A percentile compares a stretch with the other conserved stretches of the same genome.
phyloP scores from a whole-genome alignment of 2,888 invertebrate species.

The Acrocyrtus sp. region DNA sequence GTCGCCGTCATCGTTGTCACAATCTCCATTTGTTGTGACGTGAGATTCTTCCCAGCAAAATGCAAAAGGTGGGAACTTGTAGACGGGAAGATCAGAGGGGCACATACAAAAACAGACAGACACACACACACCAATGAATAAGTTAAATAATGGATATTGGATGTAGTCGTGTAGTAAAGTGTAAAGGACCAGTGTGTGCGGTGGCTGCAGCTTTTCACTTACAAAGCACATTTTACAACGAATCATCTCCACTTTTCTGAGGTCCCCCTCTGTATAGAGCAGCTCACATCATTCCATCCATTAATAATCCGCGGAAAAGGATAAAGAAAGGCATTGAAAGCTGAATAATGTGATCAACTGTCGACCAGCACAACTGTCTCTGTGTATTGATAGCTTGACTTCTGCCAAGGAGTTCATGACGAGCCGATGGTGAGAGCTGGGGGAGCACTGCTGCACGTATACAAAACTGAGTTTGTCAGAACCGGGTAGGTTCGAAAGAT shows the following conservation, averaged over 20 bases:
- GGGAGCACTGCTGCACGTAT: too few species aligned
- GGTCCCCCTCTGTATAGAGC: too few species aligned
- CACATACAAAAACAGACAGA: conserved; percentile 6
- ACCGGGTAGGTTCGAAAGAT: too few species aligned
- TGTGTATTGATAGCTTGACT: conserved; percentile 5
- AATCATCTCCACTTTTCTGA: too few species aligned
- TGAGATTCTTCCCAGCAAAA: conserved; percentile 7
- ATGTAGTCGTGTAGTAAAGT: conserved; percentile 6
- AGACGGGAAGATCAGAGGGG: not conserved
- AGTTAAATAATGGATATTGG: conserved; percentile 35
- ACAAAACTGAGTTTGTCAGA: too few species aligned
- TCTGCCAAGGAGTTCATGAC: too few species aligned
- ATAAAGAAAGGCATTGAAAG: conserved; percentile 42
- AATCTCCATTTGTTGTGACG: conserved; percentile 30
- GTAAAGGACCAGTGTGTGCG: not conserved
- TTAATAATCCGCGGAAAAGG: conserved; percentile 44
- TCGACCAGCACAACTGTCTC: conserved; percentile 13
- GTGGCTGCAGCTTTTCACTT: too few species aligned
- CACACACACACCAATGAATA: conserved; percentile 15
- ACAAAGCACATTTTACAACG: too few species aligned
- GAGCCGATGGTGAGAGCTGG: too few species aligned
- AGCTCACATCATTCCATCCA: conserved; percentile 39
- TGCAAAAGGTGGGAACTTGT: conserved; percentile 14
- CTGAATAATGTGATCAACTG: conserved; percentile 39
- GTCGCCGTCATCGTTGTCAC: conserved; percentile 19